Conservation (phyloP, 2,113 vertebrate genomes). For the Atlantisia rogersi region DNA sequence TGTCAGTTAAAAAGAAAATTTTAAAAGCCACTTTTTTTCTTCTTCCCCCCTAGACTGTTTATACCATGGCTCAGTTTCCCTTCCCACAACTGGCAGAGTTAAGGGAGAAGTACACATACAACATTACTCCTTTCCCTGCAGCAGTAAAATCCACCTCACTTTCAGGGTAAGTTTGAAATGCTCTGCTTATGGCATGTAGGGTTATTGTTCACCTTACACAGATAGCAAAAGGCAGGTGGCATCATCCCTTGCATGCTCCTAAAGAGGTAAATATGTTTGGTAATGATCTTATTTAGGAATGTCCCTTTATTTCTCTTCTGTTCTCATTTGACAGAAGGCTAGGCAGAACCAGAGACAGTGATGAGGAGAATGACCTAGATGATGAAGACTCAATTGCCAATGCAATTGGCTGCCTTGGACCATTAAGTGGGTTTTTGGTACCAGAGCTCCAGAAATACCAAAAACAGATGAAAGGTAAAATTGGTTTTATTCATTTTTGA, state of each 20-base stretch:
- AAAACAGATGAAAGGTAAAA: conserved; percentile 91
- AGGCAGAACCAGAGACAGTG: conserved; percentile 86
- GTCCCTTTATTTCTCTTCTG: not conserved
- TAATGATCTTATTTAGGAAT: not conserved
- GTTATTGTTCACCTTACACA: not conserved
- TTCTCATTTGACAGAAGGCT: conserved; percentile 72
- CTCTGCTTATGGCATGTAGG: not conserved
- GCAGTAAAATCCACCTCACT: conserved; percentile 82
- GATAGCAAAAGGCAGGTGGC: not conserved
- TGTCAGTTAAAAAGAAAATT: not conserved
- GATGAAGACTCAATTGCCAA: conserved; percentile 89
- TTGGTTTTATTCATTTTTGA: not conserved
- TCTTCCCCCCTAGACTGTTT: conserved; percentile 82
- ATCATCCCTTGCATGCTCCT: not conserved
- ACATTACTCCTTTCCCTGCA: conserved; percentile 96
- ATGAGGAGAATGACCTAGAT: conserved; percentile 91
- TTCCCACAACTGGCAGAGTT: conserved; percentile 95
- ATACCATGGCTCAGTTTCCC: conserved; percentile 94
- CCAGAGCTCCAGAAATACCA: conserved; percentile 95
- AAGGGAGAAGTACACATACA: conserved; percentile 98
- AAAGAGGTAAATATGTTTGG: not conserved
- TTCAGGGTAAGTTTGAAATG: conserved; percentile 81
- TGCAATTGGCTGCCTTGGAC: conserved; percentile 92
- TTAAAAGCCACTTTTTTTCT: not conserved
- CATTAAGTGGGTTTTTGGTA: conserved; percentile 89